Evolutionary conservation across 1,140 invertebrate genomes (phyloP).

Genomic region (Aphelenchoides besseyi): DNA sequence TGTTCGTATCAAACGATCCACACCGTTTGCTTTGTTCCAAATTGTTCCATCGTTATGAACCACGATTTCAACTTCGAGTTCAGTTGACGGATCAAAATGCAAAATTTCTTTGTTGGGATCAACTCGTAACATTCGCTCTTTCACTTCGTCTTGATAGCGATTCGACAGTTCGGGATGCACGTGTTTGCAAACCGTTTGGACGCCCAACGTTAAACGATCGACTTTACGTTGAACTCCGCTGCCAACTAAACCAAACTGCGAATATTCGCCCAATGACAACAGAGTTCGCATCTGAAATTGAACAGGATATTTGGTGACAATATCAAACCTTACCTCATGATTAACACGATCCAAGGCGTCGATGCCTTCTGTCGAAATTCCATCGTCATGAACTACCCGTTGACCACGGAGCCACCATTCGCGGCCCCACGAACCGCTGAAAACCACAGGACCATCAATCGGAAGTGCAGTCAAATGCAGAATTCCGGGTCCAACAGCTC

Average conservation of each 20-base stretch:
- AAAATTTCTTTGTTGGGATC: conserved; percentile 54
- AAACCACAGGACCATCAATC: conserved; percentile 60
- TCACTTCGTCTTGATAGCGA: conserved; percentile 57
- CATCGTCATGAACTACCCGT: conserved; percentile 60
- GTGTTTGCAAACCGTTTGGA: conserved; percentile 61
- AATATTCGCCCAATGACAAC: conserved; percentile 39
- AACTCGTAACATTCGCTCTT: conserved; percentile 55
- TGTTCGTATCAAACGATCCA: conserved; percentile 51
- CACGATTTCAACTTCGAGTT: conserved; percentile 59
- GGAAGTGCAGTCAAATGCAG: conserved; percentile 59
- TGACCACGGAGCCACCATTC: conserved; percentile 61
- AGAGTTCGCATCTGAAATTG: conserved; percentile 40
- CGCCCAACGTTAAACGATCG: conserved; percentile 58
- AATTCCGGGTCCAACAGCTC: conserved; percentile 61
- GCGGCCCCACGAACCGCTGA: conserved; percentile 61
- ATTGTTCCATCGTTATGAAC: conserved; percentile 49
- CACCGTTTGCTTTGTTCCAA: conserved; percentile 62
- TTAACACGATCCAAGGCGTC: conserved; percentile 31
- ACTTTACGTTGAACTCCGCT: conserved; percentile 61
- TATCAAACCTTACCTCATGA: conserved; percentile 25
- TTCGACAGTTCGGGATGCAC: conserved; percentile 52
- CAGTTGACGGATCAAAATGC: conserved; percentile 56
- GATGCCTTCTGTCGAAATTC: conserved; percentile 50
- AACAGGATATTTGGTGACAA: conserved; percentile 12
- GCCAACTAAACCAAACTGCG: conserved; percentile 59